Evolutionary conservation across 1,140 invertebrate species (phyloP), one percentile per base, ranked within the genome.

Genomic region (Drosophila leontia): DNA sequence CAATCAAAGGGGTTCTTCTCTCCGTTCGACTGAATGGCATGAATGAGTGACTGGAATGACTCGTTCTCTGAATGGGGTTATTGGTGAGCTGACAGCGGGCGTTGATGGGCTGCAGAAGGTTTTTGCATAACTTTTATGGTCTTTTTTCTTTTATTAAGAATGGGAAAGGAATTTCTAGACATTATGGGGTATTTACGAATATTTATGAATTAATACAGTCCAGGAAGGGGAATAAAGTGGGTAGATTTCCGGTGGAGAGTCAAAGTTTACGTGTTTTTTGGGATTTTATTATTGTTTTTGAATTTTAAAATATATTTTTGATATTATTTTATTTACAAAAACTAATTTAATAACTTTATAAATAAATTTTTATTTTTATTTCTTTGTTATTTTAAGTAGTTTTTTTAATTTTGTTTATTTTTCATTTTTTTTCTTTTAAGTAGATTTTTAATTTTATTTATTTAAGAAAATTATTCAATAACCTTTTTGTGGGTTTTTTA

Each of bases 31-130:
- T 37, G 53, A 56, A 58, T 57, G 56, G 48, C 37, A 26, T 75
- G 71, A 37, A 32, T 64, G 56, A 74, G 29, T 48, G 58, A 63
- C 32, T 50, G 59, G 59, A 48, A 47, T 58, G 41, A 58, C 44
- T 70, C 47, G 29, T 4, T 17, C 12, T 26, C 39, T 42, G 67
- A 75, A 76, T 77, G 72, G 45, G 62, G 62, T 68, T 77, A 77
- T 77, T 50, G 72, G 55, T 41, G 44, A 77, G 56, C 60, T 77
- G 75, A 77, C 75, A 77, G 75, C 61, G 35, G 34, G n/a, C 44
- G 61, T 59, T 76, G 48, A 76, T 41, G 53, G 69, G 15, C 45
- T 44, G 53, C 59, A 23, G 35, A 37, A 42, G 48, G 39, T 67
- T 32, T 71, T 42, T 15, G 55, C 32, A 37, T 72, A 9, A 37